phyloP scores from a whole-genome alignment of 2,113 vertebrate genomes.

The Halichoeres trimaculatus region DNA sequence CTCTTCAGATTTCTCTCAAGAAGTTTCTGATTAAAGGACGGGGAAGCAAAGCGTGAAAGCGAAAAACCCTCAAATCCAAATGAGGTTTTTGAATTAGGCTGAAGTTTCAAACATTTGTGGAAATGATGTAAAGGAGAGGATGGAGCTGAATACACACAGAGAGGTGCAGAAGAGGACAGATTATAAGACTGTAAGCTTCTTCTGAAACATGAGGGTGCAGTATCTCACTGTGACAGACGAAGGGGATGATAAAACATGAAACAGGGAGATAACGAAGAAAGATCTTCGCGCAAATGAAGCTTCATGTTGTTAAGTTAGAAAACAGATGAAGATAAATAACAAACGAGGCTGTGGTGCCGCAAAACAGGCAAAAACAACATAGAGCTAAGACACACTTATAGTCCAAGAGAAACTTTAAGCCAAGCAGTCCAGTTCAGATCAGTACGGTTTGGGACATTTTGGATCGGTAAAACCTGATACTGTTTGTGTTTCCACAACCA shows the following conservation, averaged over 20 bases:
- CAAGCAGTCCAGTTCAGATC: no score
- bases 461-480: no score
- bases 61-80: slow-evolving; percentile 30
- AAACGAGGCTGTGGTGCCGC: background rate
- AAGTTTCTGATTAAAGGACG: slow-evolving; percentile 2
- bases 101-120: slow-evolving; percentile 26
- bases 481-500: no score
- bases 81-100: slow-evolving; percentile 26
- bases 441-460: no score
- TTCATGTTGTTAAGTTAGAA: background rate
- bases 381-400: no score
- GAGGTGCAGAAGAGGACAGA: slow-evolving; percentile 2
- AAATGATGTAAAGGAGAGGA: background rate
- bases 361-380: no score
- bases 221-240: background rate
- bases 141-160: slow-evolving; percentile 19
- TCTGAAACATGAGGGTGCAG: no score
- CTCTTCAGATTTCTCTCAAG: background rate
- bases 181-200: background rate
- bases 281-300: background rate
- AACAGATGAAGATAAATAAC: background rate
- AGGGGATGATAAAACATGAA: background rate
- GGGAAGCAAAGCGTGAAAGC: slow-evolving; percentile 4
- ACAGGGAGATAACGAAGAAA: background rate
- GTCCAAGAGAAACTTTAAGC: no score